A percentile compares a stretch with the other conserved stretches of the same genome.
phyloP scores from a whole-genome alignment of 2,797 vertebrate species.

The Thunnus albacares region DNA sequence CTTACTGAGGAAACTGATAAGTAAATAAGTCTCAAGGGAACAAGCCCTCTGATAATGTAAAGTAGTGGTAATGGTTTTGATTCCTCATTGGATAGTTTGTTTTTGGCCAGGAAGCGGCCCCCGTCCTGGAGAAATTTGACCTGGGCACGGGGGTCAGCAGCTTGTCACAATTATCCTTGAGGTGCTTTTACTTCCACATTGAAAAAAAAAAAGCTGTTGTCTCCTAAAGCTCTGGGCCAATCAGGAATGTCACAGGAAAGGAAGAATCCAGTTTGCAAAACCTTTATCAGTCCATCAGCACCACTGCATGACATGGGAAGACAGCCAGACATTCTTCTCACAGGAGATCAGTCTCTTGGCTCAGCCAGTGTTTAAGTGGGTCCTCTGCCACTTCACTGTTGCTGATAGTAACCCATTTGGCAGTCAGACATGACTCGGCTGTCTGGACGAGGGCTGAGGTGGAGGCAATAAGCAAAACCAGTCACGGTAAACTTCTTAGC shows the following conservation, averaged over 20 bases:
- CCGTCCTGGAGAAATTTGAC: constrained; percentile 73
- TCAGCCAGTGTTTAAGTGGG: constrained; percentile 73
- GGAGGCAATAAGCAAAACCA: constrained; percentile 60
- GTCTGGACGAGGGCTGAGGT: constrained; percentile 56
- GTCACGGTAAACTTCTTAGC: constrained; percentile 53
- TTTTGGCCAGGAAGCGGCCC: constrained; percentile 73
- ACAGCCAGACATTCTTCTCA: constrained; percentile 78
- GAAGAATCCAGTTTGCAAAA: constrained; percentile 70
- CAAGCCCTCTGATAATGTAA: constrained; percentile 55
- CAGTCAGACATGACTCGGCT: constrained; percentile 68
- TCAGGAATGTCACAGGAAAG: constrained; percentile 72
- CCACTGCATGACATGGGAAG: constrained; percentile 73
- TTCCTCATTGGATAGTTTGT: constrained; percentile 66
- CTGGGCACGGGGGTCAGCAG: constrained; percentile 65
- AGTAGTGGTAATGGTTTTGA: constrained; percentile 49
- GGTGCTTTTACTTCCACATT: constrained; percentile 66
- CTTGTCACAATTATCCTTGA: constrained; percentile 78
- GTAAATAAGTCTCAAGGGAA: constrained; percentile 65
- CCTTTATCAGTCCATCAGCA: constrained; percentile 81
- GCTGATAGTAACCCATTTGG: constrained; percentile 79
- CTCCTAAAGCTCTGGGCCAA: constrained; percentile 55
- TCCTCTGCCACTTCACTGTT: constrained; percentile 75
- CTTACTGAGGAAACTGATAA: constrained; percentile 71
- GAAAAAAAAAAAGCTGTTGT: constrained; percentile 31
- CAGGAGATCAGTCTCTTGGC: constrained; percentile 74